Evolutionary conservation across 1,140 invertebrate genomes (phyloP).

Genomic region (Ctenoplectra terminalis): DNA sequence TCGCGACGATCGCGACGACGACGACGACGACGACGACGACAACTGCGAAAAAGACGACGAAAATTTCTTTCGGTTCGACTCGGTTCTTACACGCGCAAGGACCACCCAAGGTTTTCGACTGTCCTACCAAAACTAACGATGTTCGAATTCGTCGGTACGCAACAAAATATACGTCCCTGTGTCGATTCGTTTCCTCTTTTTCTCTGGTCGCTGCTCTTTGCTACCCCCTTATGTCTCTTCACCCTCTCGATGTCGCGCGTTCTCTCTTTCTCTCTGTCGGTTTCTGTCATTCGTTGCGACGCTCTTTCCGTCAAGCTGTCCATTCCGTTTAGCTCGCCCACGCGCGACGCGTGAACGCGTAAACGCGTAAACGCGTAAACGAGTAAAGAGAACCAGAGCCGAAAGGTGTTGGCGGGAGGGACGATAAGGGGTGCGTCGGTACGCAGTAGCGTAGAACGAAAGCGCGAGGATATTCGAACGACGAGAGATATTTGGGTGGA

Average conservation of each 20-base stretch:
- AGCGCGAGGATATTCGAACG: neutral
- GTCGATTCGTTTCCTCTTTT: constrained; percentile 10
- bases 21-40: neutral
- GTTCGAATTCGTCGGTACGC: constrained; percentile 51
- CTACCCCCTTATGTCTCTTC: neutral
- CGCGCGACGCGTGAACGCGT: constrained; percentile 64
- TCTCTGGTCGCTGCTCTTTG: neutral
- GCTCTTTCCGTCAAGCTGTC: constrained; percentile 41
- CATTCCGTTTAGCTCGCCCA: constrained; percentile 70
- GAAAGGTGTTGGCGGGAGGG: constrained; percentile 54
- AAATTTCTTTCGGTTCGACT: constrained; percentile 7
- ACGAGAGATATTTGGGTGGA: constrained; percentile 18
- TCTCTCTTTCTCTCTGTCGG: neutral
- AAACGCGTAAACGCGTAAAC: constrained; percentile 65
- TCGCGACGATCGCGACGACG: neutral
- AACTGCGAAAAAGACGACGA: neutral
- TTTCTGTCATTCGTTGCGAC: neutral
- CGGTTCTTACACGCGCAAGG: constrained; percentile 23
- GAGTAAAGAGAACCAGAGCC: constrained; percentile 65
- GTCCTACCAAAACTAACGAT: constrained; percentile 54
- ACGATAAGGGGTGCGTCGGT: neutral
- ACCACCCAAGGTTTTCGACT: constrained; percentile 62
- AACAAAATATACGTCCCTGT: constrained; percentile 22
- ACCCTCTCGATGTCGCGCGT: neutral
- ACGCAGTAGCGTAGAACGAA: constrained; percentile 17